phyloP scores from a whole-genome alignment of 2,888 invertebrate species.

The Polia nebulosa region DNA sequence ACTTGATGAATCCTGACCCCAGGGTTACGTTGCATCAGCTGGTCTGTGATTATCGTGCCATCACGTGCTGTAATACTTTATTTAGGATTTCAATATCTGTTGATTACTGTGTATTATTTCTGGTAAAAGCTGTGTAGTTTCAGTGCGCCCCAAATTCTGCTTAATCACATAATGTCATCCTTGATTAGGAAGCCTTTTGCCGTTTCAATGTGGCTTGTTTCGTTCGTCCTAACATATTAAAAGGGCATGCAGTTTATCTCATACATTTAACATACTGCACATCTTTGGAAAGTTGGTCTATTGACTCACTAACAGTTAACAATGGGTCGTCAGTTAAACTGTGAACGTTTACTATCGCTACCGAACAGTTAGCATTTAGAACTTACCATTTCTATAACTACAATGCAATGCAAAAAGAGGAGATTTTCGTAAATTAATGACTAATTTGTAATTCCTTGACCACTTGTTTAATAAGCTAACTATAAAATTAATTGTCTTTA shows the following conservation, averaged over 20 bases:
- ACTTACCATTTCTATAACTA: slow-evolving; percentile 13
- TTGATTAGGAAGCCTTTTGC: not conserved
- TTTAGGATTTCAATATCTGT: slow-evolving; percentile 32
- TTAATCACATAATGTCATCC: too few species aligned
- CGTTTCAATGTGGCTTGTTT: not conserved
- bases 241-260: not conserved
- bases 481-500: not conserved
- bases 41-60: slow-evolving; percentile 40
- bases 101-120: slow-evolving; percentile 4
- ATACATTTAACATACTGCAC: slow-evolving; percentile 16
- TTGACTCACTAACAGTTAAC: slow-evolving; percentile 25
- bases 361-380: slow-evolving; percentile 35
- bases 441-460: slow-evolving; percentile 17
- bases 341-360: slow-evolving; percentile 32
- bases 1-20: slow-evolving; percentile 61
- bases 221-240: not conserved
- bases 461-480: slow-evolving; percentile 25
- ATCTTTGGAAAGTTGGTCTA: slow-evolving; percentile 25
- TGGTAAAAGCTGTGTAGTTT: not conserved
- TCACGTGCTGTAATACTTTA: slow-evolving; percentile 23
- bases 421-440: not conserved
- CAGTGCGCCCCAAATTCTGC: not conserved
- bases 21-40: slow-evolving; percentile 50
- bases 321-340: slow-evolving; percentile 43
- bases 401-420: not conserved